Base-by-base conservation (phyloP, 2,888 invertebrate genomes). In the Nipponacmea schrenckii region DNA sequence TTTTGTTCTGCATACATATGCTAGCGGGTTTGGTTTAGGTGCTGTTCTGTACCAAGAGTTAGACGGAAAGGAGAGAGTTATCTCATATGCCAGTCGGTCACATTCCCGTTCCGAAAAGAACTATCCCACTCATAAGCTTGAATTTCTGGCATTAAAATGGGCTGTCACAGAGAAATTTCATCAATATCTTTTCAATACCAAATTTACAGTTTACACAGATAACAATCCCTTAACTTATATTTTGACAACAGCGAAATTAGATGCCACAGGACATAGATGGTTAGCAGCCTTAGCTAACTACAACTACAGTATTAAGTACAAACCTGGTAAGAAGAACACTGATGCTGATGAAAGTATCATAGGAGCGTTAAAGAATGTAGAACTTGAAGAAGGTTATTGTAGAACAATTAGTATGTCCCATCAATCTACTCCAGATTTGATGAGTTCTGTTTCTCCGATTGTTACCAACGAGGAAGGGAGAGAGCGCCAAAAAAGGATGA, bases 321-420 rank as follows among this genome's bases (percentile, higher is more conserved):
- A 24, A 15, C 20, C 20, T 15, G 56, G 56, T 24, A 56, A 24
- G 14, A 12, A 20, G 10, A 56, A 56, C 24, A 10, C 56, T 24
- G 24, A 56, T 14, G 20, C 56, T 15, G 77, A 75, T 72, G 72
- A n/a, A n/a, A n/a, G n/a, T n/a, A n/a, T n/a, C n/a, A n/a, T n/a
- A n/a, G n/a, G n/a, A n/a, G n/a, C n/a, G n/a, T n/a, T n/a, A 24
- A 0, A 68, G 26, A 44, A 63, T 17, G 15, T n/a, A 26, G 65
- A 67, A 5, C 27, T 48, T 14, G 56, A 12, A 0, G 56, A 56
- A 2, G 56, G 56, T 2, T 56, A 24, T 5, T 10, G n/a, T 56
- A 56, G 20, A 10, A 56, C 56, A 14, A 24, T 56, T 2, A 56
- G 56, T 14, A 56, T 56, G 56, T 56, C 56, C 4, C n/a, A 24